Conservation (phyloP, 2,797 vertebrate genomes). For the Oreochromis mossambicus region DNA sequence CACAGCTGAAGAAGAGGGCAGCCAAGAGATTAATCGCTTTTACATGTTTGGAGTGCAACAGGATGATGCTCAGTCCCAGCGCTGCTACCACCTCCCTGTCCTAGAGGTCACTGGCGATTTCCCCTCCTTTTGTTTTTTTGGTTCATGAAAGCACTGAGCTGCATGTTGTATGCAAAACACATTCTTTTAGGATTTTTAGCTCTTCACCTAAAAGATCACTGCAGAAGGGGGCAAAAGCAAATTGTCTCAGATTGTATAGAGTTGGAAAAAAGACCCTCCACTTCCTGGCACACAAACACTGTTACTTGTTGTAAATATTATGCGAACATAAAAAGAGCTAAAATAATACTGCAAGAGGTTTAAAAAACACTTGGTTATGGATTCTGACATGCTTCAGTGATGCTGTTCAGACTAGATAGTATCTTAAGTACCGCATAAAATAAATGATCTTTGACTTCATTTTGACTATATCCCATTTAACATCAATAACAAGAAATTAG, state of each 20-base stretch:
- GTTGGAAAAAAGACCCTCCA: neutral
- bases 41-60: conserved; percentile 37
- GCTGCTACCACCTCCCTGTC: conserved; percentile 36
- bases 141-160: neutral
- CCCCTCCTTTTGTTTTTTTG: neutral
- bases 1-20: conserved; percentile 53
- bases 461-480: neutral
- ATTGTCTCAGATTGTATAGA: neutral
- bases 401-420: neutral
- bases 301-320: neutral
- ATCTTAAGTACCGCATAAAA: neutral
- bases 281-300: neutral
- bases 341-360: neutral
- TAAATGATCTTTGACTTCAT: neutral
- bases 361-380: neutral
- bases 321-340: neutral
- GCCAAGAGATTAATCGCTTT: conserved; percentile 46
- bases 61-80: conserved; percentile 11
- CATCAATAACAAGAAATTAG: neutral
- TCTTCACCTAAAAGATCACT: neutral
- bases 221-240: neutral
- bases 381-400: neutral
- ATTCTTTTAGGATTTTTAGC: neutral
- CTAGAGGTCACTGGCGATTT: neutral
- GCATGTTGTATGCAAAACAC: neutral